Evolutionary conservation across 2,113 vertebrate genomes (phyloP).

Genomic region (Danio rerio): DNA sequence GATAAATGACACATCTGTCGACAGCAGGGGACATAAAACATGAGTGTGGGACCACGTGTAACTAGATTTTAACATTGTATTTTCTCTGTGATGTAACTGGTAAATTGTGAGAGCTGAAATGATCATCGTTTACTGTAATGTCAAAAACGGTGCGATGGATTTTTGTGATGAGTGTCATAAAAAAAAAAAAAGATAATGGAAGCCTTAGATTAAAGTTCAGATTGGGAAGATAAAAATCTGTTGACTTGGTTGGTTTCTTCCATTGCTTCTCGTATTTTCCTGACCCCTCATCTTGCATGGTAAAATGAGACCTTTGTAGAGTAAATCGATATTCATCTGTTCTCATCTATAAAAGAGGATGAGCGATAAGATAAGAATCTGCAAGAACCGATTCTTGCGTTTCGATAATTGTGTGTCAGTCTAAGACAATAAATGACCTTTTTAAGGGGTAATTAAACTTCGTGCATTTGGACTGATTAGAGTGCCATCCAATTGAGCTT

Average conservation of each 20-base stretch:
- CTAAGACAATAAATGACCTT: conserved; percentile 12
- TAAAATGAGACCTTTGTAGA: conserved; percentile 47
- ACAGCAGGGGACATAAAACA: conserved; percentile 36
- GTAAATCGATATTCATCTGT: conserved; percentile 46
- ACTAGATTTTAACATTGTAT: background rate
- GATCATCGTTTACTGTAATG: conserved; percentile 48
- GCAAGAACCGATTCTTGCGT: conserved; percentile 18
- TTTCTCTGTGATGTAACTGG: background rate
- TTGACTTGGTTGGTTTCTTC: conserved; percentile 24
- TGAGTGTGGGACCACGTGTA: background rate
- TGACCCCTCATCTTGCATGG: conserved; percentile 18
- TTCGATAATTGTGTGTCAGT: conserved; percentile 35
- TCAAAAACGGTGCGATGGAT: conserved; percentile 54
- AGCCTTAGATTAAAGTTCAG: background rate
- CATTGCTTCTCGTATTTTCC: conserved; percentile 28
- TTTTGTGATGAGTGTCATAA: conserved; percentile 23
- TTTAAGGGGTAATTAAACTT: background rate
- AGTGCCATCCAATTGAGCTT: background rate
- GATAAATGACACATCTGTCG: conserved; percentile 46
- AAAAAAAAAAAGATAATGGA: conserved; percentile 9
- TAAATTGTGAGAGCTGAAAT: conserved; percentile 60
- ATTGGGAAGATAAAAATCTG: conserved; percentile 38
- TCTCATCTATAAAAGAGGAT: conserved; percentile 39
- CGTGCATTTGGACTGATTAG: background rate
- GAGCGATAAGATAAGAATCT: conserved; percentile 34